Base-by-base conservation (phyloP, 2,797 vertebrate species). In the Centropyge bicolor region DNA sequence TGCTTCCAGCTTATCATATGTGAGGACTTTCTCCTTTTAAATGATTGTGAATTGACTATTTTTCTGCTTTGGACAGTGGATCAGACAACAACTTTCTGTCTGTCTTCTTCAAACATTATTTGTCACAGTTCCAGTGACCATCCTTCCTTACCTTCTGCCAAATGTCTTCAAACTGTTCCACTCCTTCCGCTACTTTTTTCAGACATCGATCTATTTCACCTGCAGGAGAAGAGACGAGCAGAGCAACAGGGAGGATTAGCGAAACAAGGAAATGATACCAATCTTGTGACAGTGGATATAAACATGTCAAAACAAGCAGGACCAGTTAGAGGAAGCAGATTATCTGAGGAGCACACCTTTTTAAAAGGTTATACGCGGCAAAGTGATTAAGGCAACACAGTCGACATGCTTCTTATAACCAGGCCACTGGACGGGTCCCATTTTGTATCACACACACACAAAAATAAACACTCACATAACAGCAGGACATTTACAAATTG, bases 181-280 rank as follows among this genome's bases (percentile, higher is more conserved):
- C 97, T 0, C 97, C 97, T 78, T 97, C 97, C 45, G 96, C 95
- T 89, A 97, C 97, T 95, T 97, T 97, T 95, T 97, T 97, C 94
- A 97, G 95, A 96, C 96, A 97, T 95, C 96, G 96, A 91, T 97
- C 97, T 95, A 97, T 97, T 95, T 97, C 97, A 91, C 96, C 97
- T 95, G 88, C 0, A 75, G n/a, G 36, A 79, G 6, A 60, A 49
- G 17, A 41, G n/a, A 61, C 1, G 48, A 45, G 22, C 27, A 74
- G 35, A 52, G 55, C 0, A 45, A 71, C 61, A 49, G 38, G 11
- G 9, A 17, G 49, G 7, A 49, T 70, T 6, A 64, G 40, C 46
- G 5, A 31, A 17, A 43, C 0, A 0, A 35, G 19, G 13, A 40
- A 46, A 31, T 1, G 0, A 49, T 3, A 3, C 4, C 2, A 11